These are phyloP conservation scores for Decapterus maruadsi DNA, from an alignment of 2,797 vertebrate genomes.

Conservation along the genomic window DNA sequence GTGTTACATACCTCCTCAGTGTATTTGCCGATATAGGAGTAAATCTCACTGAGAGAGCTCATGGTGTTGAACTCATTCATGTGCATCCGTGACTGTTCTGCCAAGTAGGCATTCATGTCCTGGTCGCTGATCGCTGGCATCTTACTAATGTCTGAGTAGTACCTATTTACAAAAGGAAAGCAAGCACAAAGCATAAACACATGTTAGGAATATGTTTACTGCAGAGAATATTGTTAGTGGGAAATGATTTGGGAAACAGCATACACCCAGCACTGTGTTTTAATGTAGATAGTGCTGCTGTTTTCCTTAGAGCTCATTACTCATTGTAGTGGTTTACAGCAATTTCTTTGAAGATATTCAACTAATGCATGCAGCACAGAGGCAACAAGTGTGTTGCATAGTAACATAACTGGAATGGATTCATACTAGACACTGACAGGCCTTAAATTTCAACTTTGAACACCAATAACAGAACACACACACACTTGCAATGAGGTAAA, in stretches of 20 bases:
- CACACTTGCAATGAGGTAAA: constrained; percentile 74
- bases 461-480: constrained; percentile 16
- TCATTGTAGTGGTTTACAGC: background rate
- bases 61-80: constrained; percentile 98
- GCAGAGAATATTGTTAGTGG: background rate
- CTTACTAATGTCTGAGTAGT: constrained; percentile 97
- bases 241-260: constrained; percentile 10
- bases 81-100: constrained; percentile 98
- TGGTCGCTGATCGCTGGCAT: constrained; percentile 99
- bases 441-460: constrained; percentile 53
- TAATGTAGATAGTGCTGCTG: constrained; percentile 9
- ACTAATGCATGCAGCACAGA: constrained; percentile 8
- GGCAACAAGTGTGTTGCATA: constrained; percentile 39
- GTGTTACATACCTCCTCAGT: constrained; percentile 92
- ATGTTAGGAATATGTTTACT: constrained; percentile 22
- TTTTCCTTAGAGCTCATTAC: constrained; percentile 21
- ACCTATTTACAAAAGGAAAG: constrained; percentile 81
- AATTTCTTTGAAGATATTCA: constrained; percentile 25
- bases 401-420: constrained; percentile 62
- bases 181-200: constrained; percentile 1
- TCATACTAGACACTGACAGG: constrained; percentile 47
- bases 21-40: constrained; percentile 98
- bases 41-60: constrained; percentile 98
- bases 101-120: constrained; percentile 99
- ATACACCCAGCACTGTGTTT: constrained; percentile 12